Evolutionary conservation across 1,140 invertebrate genomes (phyloP), one percentile per base, ranked within the genome.

Genomic region (Papilio xuthus): DNA sequence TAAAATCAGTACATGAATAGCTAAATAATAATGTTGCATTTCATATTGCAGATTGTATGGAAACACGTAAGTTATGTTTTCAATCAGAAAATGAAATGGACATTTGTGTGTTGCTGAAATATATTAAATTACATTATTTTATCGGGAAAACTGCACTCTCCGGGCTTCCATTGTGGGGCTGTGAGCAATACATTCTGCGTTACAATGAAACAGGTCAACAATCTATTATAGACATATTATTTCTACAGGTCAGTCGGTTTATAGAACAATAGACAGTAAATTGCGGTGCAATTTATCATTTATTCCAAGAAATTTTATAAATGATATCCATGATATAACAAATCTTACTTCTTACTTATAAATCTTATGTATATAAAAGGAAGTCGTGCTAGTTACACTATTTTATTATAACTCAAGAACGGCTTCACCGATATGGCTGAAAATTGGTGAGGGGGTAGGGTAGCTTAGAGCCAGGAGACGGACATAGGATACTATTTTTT

Each of bases 41-140:
- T 63, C 23, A 15, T 63, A 56, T 20, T 20, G n/a, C 23, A 63
- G 12, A 63, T 63, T 32, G 28, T 63, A 13, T 9, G n/a, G 26
- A 28, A 28, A 23, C 8, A 60, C 12, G 26, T 28, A 63, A 1
- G 10, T 13, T 63, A 26, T 63, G 26, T 13, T 63, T 63, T 63
- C 23, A 63, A 28, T 63, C 60, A 63, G 60, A 63, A 63, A 63
- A 63, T 63, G 23, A 26, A 63, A 63, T 63, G 60, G 26, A 63
- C 60, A 63, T 63, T 63, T 28, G 23, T 56, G 53, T 63, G 60
- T 28, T 63, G 60, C 10, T 63, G 26, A 63, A 63, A 63, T 63
- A 18, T 63, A 63, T 63, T 63, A 63, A 26, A 63, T 63, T 18
- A 28, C 23, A 63, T 63, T 63, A 18, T 28, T 4, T 63, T 63